Base-by-base conservation (phyloP, 2,888 invertebrate species). In the Teleogryllus oceanicus region DNA sequence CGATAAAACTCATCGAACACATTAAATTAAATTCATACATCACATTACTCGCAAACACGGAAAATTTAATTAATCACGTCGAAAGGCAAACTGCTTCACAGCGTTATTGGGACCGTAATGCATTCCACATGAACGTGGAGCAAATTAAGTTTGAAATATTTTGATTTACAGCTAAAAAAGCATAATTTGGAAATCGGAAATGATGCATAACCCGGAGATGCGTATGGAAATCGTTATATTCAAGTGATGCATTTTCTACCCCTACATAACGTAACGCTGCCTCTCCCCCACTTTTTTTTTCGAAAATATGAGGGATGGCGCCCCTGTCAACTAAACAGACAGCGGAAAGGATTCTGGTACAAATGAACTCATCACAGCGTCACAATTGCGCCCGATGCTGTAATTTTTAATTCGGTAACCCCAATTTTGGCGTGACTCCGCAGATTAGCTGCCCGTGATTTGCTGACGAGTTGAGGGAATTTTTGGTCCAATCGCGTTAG, bases 141-240 rank as follows among this genome's bases (percentile, higher is more conserved):
- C 62, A 62, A 62, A 62, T 62, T 62, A 62, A 62, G 62, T 62
- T 62, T 62, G 62, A 62, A 62, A 62, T 62, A n/a, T n/a, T 62
- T 62, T n/a, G n/a, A 62, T 62, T 62, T 62, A 62, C n/a, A 18
- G 62, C 16, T 62, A 62, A 62, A 62, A 62, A 37, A 37, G n/a
- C 62, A 62, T 62, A 62, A 62, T 62, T 62, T 62, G n/a, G 62
- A 62, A 62, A 62, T 62, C 62, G 62, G n/a, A 62, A 62, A 62
- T 62, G n/a, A 18, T 16, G 16, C 62, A 62, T 62, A 18, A 62
- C n/a, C 62, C 62, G n/a, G 11, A 37, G 37, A 37, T 37, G 37
- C 37, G 37, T 37, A 37, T 37, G 37, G 37, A 37, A 37, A 37
- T 37, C 8, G 37, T 37, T 37, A 37, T 37, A 37, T 37, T 8